Evolutionary conservation across 2,797 vertebrate species (phyloP).

Genomic region (Neostethus bicornis): DNA sequence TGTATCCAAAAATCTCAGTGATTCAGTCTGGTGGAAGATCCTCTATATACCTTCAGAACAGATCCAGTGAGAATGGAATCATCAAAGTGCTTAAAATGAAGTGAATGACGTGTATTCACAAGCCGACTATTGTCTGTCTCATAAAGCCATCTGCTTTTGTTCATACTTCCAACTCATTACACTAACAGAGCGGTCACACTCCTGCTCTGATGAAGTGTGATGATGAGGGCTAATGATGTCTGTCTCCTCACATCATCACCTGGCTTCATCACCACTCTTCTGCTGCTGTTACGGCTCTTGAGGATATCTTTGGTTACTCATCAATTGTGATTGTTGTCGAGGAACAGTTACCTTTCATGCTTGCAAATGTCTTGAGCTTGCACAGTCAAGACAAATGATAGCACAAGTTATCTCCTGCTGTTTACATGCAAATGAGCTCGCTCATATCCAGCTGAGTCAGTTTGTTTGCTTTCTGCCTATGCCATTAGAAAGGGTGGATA

Average conservation of each 20-base stretch:
- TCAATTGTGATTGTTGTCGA: slow-evolving; percentile 16
- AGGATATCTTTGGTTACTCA: slow-evolving; percentile 28
- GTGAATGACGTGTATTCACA: slow-evolving; percentile 61
- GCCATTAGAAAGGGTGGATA: slow-evolving; percentile 21
- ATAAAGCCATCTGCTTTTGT: slow-evolving; percentile 77
- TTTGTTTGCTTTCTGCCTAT: slow-evolving; percentile 51
- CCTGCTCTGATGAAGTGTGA: slow-evolving; percentile 70
- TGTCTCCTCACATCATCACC: slow-evolving; percentile 69
- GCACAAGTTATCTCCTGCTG: slow-evolving; percentile 30
- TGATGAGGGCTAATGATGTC: slow-evolving; percentile 72
- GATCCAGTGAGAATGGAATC: slow-evolving; percentile 26
- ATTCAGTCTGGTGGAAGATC: slow-evolving; percentile 41
- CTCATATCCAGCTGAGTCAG: slow-evolving; percentile 30
- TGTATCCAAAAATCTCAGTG: slow-evolving; percentile 33
- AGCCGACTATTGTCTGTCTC: slow-evolving; percentile 68
- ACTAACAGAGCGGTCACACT: slow-evolving; percentile 54
- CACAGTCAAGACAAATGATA: slow-evolving; percentile 16
- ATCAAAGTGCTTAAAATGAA: slow-evolving; percentile 45
- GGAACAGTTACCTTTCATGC: slow-evolving; percentile 8
- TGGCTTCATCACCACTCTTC: slow-evolving; percentile 56
- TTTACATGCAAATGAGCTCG: slow-evolving; percentile 42
- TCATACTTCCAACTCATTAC: slow-evolving; percentile 75
- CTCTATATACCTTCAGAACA: slow-evolving; percentile 28
- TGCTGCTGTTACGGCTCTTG: slow-evolving; percentile 23
- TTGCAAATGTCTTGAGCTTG: slow-evolving; percentile 1